Evolutionary conservation across 2,888 invertebrate species (phyloP).

Genomic region (Neoaliturus tenellus): DNA sequence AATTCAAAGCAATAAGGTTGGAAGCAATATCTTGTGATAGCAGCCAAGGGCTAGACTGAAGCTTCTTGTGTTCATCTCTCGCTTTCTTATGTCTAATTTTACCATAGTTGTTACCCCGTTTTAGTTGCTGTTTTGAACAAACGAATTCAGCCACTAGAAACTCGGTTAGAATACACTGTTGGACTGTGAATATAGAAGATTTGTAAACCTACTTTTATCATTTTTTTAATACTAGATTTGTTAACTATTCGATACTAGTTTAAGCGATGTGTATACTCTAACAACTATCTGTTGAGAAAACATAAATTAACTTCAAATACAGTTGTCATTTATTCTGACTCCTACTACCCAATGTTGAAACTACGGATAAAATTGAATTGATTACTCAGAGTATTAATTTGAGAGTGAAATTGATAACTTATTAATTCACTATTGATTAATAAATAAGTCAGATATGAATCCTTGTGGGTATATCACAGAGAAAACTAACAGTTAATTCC

Average conservation of each 20-base stretch:
- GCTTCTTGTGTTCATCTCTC: conserved; percentile 43
- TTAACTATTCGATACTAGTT: conserved; percentile 43
- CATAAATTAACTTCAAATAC: conserved; percentile 36
- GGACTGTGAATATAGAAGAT: conserved; percentile 40
- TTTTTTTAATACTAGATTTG: conserved; percentile 41
- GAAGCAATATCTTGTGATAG: conserved; percentile 49
- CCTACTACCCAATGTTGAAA: not conserved
- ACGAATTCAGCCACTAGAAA: conserved; percentile 7
- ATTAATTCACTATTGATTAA: no score
- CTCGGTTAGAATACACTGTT: conserved; percentile 10
- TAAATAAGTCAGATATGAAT: no score
- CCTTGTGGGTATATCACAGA: no score
- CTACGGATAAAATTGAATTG: no score
- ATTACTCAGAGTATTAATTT: no score
- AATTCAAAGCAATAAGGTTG: conserved; percentile 36
- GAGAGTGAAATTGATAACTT: no score
- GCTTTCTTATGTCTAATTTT: not conserved
- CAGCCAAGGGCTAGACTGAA: conserved; percentile 23
- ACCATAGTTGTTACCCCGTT: not conserved
- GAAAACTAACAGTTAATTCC: no score
- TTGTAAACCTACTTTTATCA: conserved; percentile 45
- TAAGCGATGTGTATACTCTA: conserved; percentile 51
- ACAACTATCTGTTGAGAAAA: conserved; percentile 46
- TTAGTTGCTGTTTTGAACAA: conserved; percentile 9
- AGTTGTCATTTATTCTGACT: not conserved